Conservation (phyloP, 2,113 vertebrate species). For the Oncorhynchus mykiss region DNA sequence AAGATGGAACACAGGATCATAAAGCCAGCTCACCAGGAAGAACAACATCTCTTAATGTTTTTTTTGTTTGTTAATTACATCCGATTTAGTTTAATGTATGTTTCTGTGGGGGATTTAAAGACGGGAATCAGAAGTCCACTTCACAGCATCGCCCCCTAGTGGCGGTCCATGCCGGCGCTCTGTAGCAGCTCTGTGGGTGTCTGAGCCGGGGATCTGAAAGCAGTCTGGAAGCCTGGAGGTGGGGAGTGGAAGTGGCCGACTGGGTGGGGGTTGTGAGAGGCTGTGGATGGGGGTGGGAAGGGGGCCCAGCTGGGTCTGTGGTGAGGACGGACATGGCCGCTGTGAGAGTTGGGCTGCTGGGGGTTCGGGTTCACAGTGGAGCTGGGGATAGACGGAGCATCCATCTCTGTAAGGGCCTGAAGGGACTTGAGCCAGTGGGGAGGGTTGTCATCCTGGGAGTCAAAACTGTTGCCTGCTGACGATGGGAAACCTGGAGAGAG, state of each 20-base stretch:
- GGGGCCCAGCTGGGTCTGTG: slow-evolving; percentile 90
- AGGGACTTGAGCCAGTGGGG: slow-evolving; percentile 94
- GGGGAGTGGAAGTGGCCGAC: slow-evolving; percentile 85
- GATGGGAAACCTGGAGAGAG: slow-evolving; percentile 80
- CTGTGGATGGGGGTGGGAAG: slow-evolving; percentile 75
- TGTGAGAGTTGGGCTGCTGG: slow-evolving; percentile 78
- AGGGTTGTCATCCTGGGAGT: slow-evolving; percentile 90
- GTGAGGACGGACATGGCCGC: slow-evolving; percentile 83
- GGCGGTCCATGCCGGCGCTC: slow-evolving; percentile 88
- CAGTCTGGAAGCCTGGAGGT: slow-evolving; percentile 88
- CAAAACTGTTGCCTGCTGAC: slow-evolving; percentile 87
- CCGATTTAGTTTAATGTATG: slow-evolving; percentile 58
- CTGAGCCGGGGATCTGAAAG: slow-evolving; percentile 89
- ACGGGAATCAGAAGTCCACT: slow-evolving; percentile 25
- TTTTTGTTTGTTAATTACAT: slow-evolving; percentile 61
- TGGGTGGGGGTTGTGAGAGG: slow-evolving; percentile 64
- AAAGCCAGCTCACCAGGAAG: slow-evolving; percentile 33
- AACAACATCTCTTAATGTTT: slow-evolving; percentile 53
- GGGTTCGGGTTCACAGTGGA: slow-evolving; percentile 73
- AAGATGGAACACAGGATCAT: slow-evolving; percentile 74
- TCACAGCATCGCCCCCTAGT: slow-evolving; percentile 75
- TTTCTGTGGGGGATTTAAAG: slow-evolving; percentile 17
- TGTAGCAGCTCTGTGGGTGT: slow-evolving; percentile 91
- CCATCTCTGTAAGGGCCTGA: slow-evolving; percentile 91
- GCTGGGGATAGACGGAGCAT: slow-evolving; percentile 76